A percentile compares a stretch with the other conserved stretches of the same genome.
Evolutionary conservation across 2,113 vertebrate species (phyloP).

Genomic region (Catharus fuscescens): DNA sequence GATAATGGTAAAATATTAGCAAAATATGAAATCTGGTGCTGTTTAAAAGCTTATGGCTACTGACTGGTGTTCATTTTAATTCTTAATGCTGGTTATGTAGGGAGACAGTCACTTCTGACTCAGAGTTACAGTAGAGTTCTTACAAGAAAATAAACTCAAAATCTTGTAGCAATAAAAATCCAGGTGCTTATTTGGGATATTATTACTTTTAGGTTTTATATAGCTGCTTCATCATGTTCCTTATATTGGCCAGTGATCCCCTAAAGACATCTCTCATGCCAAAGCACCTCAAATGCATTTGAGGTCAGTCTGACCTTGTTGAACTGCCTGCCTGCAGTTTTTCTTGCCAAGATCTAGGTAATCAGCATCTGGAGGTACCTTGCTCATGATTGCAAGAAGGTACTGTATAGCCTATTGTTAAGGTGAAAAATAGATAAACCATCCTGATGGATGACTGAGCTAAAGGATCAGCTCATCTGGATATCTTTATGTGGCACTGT

Average conservation of each 20-base stretch:
- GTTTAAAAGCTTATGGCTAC: not conserved
- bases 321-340: constrained; percentile 12
- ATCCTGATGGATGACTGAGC: not conserved
- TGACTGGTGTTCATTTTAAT: not conserved
- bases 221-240: constrained; percentile 11
- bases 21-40: not conserved
- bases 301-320: constrained; percentile 1
- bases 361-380: not conserved
- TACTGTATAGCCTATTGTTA: not conserved
- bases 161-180: not conserved
- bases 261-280: not conserved
- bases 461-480: not conserved
- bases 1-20: not conserved
- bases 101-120: not conserved
- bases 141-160: constrained; percentile 14
- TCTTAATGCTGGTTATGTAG: not conserved
- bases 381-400: not conserved
- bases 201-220: not conserved
- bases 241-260: constrained; percentile 1
- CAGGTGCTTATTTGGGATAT: not conserved
- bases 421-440: not conserved
- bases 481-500: not conserved
- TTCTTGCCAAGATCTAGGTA: constrained; percentile 26
- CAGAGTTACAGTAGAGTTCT: not conserved
- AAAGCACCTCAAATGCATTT: not conserved